These are phyloP conservation scores for Resseliella maxima DNA, from an alignment of 2,888 invertebrate genomes.

Conservation along the genomic window DNA sequence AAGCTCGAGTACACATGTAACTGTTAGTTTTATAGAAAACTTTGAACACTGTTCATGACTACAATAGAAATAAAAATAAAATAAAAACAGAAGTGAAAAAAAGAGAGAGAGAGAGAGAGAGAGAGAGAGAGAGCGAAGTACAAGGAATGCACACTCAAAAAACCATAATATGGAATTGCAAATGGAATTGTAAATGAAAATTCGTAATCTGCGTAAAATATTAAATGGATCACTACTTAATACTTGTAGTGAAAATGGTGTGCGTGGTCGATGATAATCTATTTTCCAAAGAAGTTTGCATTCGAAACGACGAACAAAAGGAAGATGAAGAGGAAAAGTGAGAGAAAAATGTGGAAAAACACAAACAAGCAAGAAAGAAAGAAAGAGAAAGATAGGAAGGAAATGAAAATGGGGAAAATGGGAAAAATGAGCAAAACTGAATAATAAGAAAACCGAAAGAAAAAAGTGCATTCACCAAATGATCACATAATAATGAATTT, in stretches of 20 bases:
- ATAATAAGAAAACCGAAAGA: background rate
- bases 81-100: background rate
- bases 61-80: too few relatives aligned
- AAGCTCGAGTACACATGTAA: background rate
- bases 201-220: constrained; percentile 17
- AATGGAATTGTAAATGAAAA: background rate
- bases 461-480: background rate
- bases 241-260: background rate
- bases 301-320: background rate
- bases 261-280: too few relatives aligned
- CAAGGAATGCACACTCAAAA: background rate
- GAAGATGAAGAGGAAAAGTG: background rate
- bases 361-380: too few relatives aligned
- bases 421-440: too few relatives aligned
- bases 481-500: background rate
- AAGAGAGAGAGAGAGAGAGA: background rate
- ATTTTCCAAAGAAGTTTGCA: too few relatives aligned
- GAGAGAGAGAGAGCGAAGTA: background rate
- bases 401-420: too few relatives aligned
- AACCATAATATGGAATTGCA: too few relatives aligned
- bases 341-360: background rate
- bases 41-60: too few relatives aligned
- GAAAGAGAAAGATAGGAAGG: too few relatives aligned
- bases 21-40: background rate
- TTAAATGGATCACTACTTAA: background rate